phyloP scores from a whole-genome alignment of 2,888 invertebrate genomes.

The Carabus problematicus region DNA sequence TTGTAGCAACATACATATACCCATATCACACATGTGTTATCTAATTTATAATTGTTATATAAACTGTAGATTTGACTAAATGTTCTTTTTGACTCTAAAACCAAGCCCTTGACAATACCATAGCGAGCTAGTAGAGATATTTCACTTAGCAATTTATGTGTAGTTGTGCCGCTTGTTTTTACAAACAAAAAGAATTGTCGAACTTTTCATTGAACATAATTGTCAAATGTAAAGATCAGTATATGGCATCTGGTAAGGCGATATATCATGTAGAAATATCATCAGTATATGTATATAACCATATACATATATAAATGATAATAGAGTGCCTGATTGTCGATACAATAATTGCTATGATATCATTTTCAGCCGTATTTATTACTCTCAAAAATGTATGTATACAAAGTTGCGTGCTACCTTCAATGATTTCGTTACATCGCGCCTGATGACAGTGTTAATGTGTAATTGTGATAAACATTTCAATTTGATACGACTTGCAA shows the following conservation, averaged over 20 bases:
- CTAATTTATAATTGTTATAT: constrained; percentile 11
- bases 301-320: constrained; percentile 11
- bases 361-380: constrained; percentile 14
- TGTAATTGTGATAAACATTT: constrained; percentile 36
- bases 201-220: too few relatives aligned
- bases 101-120: constrained; percentile 39
- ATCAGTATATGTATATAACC: too few relatives aligned
- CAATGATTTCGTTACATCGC: constrained; percentile 7
- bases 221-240: too few relatives aligned
- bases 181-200: too few relatives aligned
- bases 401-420: constrained; percentile 30
- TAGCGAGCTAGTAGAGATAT: constrained; percentile 11
- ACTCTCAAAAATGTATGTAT: constrained; percentile 19
- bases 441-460: neutral
- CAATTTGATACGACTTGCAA: constrained; percentile 20
- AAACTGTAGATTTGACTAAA: constrained; percentile 38
- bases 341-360: constrained; percentile 21
- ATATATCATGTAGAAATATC: neutral
- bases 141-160: constrained; percentile 1
- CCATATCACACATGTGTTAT: neutral
- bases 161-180: too few relatives aligned
- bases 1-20: too few relatives aligned
- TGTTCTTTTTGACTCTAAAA: constrained; percentile 16
- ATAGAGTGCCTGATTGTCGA: constrained; percentile 40
- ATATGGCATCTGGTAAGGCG: too few relatives aligned